Evolutionary conservation across 2,888 invertebrate species (phyloP).

Genomic region (Spicauda simplicius): DNA sequence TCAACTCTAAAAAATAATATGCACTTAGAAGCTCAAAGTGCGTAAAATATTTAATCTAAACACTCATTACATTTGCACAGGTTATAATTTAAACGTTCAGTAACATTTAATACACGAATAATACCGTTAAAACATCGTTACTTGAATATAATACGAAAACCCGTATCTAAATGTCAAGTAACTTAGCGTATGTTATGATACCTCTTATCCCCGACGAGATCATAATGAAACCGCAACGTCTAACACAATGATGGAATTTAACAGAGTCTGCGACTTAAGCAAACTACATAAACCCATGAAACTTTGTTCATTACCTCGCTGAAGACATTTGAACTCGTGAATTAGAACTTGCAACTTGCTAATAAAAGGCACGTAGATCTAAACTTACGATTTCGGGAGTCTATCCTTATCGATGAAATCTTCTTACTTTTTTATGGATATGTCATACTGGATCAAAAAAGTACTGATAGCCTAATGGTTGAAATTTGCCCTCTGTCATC

Average conservation of each 20-base stretch:
- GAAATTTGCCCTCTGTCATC: too few species aligned
- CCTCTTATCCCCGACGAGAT: conserved; percentile 24
- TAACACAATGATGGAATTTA: conserved; percentile 35
- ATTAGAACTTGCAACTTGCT: conserved; percentile 53
- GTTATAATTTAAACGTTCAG: too few species aligned
- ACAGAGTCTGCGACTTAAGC: conserved; percentile 25
- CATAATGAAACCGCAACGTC: conserved; percentile 36
- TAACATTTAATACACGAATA: too few species aligned
- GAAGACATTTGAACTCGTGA: conserved; percentile 44
- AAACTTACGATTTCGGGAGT: conserved; percentile 59
- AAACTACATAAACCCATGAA: conserved; percentile 33
- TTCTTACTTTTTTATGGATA: too few species aligned
- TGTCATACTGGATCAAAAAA: too few species aligned
- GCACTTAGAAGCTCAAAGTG: too few species aligned
- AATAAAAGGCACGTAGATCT: conserved; percentile 59
- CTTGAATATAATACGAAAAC: conserved; percentile 4
- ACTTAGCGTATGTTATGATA: conserved; percentile 28
- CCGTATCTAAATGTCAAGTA: conserved; percentile 23
- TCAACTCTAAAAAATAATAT: too few species aligned
- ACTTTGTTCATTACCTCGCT: conserved; percentile 42
- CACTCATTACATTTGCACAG: too few species aligned
- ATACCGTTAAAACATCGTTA: too few species aligned
- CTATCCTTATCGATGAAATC: conserved; percentile 25
- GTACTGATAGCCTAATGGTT: too few species aligned
- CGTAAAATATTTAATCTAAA: too few species aligned